A percentile compares a stretch with the other conserved stretches of the same genome.
Evolutionary conservation across 30 jellyfish, hydroid and myxozoan species (phyloP).

Genomic region (Aurelia sp.): DNA sequence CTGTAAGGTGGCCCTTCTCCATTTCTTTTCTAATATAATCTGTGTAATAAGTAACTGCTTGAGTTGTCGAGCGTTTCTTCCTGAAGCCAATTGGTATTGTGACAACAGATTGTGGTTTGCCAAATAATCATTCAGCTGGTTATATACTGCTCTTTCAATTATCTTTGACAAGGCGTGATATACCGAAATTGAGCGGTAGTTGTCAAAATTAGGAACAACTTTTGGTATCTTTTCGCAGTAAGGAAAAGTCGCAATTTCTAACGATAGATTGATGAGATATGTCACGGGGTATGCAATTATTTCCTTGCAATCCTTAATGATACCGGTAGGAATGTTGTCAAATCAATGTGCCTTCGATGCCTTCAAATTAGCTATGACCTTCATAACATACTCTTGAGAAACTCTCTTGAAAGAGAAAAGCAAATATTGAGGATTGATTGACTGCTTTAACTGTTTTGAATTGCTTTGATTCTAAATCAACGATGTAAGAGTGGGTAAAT

Average conservation of each 20-base stretch:
- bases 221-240: conserved; percentile 33
- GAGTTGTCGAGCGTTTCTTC: conserved; percentile 22
- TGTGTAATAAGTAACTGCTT: conserved; percentile 28
- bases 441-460: neutral
- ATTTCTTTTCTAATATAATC: neutral
- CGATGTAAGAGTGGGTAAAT: conserved; percentile 9
- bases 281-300: neutral
- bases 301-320: too few species aligned
- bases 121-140: conserved; percentile 21
- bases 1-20: neutral
- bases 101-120: conserved; percentile 23
- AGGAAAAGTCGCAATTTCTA: conserved; percentile 22
- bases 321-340: too few species aligned
- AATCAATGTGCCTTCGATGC: too few species aligned
- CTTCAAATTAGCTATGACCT: conserved; percentile 16
- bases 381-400: conserved; percentile 4
- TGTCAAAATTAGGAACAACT: conserved; percentile 28
- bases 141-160: neutral
- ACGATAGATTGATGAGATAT: conserved; percentile 4
- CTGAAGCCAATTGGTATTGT: conserved; percentile 34
- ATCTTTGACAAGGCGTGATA: too few species aligned
- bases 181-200: neutral
- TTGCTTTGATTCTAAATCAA: conserved; percentile 8
- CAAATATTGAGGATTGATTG: too few species aligned
- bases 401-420: neutral